A percentile compares a stretch with the other conserved stretches of the same genome.
Evolutionary conservation across 2,113 vertebrate species (phyloP).

Genomic region (Proterorhinus semilunaris): DNA sequence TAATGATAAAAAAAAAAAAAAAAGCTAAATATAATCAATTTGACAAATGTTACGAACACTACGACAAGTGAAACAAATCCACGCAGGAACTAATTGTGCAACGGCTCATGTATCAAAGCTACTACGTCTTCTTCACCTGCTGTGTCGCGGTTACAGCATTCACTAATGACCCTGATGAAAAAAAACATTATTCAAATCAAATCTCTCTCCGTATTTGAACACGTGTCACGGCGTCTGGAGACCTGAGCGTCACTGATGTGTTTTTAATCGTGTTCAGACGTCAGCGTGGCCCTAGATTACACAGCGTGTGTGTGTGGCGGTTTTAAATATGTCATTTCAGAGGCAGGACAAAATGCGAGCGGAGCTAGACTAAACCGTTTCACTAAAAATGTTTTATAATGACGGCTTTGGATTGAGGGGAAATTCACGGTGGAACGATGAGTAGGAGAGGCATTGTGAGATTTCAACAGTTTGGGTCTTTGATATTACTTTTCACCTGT

Average conservation of each 20-base stretch:
- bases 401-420: background rate
- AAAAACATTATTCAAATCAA: background rate
- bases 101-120: background rate
- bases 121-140: background rate
- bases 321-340: constrained; percentile 3
- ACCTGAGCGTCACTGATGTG: background rate
- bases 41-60: no score
- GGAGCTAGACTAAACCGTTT: background rate
- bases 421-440: background rate
- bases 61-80: no score
- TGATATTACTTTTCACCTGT: no score
- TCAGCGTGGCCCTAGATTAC: background rate
- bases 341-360: background rate
- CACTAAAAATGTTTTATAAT: background rate
- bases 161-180: constrained; percentile 7
- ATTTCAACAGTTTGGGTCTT: background rate
- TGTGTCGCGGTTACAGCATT: background rate
- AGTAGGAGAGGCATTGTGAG: background rate
- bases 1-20: background rate
- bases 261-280: constrained; percentile 12
- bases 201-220: background rate
- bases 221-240: background rate
- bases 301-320: background rate
- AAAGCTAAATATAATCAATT: background rate
- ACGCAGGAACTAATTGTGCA: background rate